Evolutionary conservation across 2,888 invertebrate genomes (phyloP), one percentile per base, ranked within the genome.

Genomic region (Oeneis ivallda): DNA sequence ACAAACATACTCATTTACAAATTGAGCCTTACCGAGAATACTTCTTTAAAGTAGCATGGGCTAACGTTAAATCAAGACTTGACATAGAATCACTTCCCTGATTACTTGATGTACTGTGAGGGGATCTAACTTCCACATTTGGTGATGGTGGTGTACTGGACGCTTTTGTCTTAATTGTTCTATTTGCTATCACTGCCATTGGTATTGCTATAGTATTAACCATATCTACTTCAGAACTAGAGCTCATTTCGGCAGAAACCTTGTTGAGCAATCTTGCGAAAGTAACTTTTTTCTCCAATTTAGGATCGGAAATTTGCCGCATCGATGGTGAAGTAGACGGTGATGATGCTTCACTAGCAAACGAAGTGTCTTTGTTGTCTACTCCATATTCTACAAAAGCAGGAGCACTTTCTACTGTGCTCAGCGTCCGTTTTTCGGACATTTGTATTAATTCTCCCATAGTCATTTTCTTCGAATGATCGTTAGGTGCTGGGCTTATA

Each of bases 71-170:
- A 79, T 95, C 95, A 45, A 95, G 93, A 82, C 95, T 95, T 19
- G 95, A 95, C 90, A 95, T 93, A 50, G 96, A 95, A 79, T 95
- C 96, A 76, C 95, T 95, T 73, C 95, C 95, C 88, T 95, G 95
- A 84, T 95, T 95, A 79, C 95, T 95, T 49, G 95, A 95, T 5
- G 95, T 94, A 79, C 95, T 95, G 76, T 95, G 94, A n/a, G 91
- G 91, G 9, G 91, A 92, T 71, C 94, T 90, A 15, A 93, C 81
- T 76, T 94, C 94, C 13, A 94, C 93, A 66, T 93, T 94, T 5
- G 95, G 95, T 17, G 95, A 95, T 4, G 94, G 95, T 6, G 95
- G 95, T 17, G 90, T 92, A 66, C 92, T 92, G 1, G 91, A 87
- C 0, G 92, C 87, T 71, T 90, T 92, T 0, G 85, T 79, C 72